Evolutionary conservation across 2,888 invertebrate genomes (phyloP).

Genomic region (Euplexia lucipara): DNA sequence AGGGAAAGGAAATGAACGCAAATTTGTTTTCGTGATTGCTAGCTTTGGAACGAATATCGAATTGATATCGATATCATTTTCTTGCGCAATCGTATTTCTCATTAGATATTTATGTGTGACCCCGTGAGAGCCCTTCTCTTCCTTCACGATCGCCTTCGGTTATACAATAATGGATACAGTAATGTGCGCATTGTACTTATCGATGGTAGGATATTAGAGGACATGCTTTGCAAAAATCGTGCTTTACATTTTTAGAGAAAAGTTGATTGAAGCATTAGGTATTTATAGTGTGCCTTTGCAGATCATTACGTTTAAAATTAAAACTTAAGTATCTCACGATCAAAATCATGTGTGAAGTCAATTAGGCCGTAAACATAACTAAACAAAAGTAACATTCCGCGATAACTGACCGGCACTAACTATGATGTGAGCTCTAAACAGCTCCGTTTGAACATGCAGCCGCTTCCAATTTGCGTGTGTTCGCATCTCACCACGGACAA

Average conservation of each 20-base stretch:
- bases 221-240: constrained; percentile 1
- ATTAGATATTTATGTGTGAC: constrained; percentile 85
- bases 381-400: constrained; percentile 56
- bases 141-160: constrained; percentile 72
- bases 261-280: accelerated
- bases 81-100: constrained; percentile 85
- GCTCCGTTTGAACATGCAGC: constrained; percentile 78
- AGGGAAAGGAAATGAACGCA: constrained; percentile 89
- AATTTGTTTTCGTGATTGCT: constrained; percentile 91
- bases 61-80: constrained; percentile 88
- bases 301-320: not conserved
- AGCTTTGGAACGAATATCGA: constrained; percentile 85
- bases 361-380: constrained; percentile 49
- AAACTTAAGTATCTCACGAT: constrained; percentile 3
- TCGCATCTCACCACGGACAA: constrained; percentile 87
- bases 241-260: not conserved
- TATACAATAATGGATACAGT: constrained; percentile 58
- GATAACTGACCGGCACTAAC: constrained; percentile 55
- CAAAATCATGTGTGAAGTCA: constrained; percentile 35
- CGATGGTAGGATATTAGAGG: constrained; percentile 22
- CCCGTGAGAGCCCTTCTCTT: constrained; percentile 81
- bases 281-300: not conserved
- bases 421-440: constrained; percentile 74
- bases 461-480: constrained; percentile 84
- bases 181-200: constrained; percentile 46